Base-by-base conservation (phyloP, 1,140 invertebrate genomes). In the Leptestheria dahalacensis region DNA sequence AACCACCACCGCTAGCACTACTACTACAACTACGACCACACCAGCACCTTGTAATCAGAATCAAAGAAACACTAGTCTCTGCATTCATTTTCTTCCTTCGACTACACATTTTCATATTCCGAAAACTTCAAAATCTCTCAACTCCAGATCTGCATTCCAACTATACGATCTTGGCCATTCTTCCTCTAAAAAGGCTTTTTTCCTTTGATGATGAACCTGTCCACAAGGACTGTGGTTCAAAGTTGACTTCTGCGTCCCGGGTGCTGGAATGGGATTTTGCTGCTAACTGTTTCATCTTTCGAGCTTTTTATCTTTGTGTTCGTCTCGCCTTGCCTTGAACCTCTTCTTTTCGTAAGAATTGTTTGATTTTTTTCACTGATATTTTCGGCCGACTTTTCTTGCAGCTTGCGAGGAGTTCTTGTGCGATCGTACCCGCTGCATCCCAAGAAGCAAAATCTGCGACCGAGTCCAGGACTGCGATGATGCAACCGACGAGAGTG, bases 401-500 rank as follows among this genome's bases (percentile, higher is more conserved):
- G 6, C 33, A 41, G 33, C 33, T 15, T 41, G 59, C 20, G 48
- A 60, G 50, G 64, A 69, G 41, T 69, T 68, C 63, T 48, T 51
- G 18, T 69, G 68, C 63, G 64, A 59, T 33, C 64, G 66, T 56
- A 67, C 65, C 55, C 65, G 63, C 48, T 76, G 75, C 65, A 70
- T 76, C 56, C 64, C 67, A 6, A 62, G 64, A 20, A 63, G 58
- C 23, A 66, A 65, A 62, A 61, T 66, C 21, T 73, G 70, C 53
- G 65, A 85, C 74, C 77, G 78, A 57, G 70, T 73, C 61, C 77
- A 78, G 66, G 81, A 85, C 74, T 86, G 84, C 74, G 70, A 70
- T 61, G 83, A 84, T 74, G 79, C 79, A 70, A 79, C 79, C 64
- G 84, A 85, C 68, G 83, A 85, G 74, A 74, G 72, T 68, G 77